Evolutionary conservation across 2,113 vertebrate genomes (phyloP), one percentile per base, ranked within the genome.

Genomic region (Scopus umbretta): DNA sequence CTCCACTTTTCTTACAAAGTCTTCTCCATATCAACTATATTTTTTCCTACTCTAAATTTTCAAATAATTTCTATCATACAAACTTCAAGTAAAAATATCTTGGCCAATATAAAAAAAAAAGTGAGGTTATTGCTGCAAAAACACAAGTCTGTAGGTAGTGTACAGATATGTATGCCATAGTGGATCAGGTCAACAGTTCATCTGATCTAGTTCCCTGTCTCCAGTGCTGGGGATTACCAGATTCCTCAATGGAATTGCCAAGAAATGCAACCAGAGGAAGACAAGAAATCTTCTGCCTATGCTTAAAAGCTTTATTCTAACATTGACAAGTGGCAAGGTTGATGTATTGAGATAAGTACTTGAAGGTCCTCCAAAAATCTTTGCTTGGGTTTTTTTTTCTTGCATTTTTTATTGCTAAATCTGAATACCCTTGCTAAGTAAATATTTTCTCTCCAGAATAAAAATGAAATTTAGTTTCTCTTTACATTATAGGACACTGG

Each of bases 111-210:
- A n/a, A n/a, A 72, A 71, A 84, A 73, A 45, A 1, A 34, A 16
- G 6, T 22, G 32, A 88, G 66, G 16, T 66, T 85, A 32, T 38
- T 81, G 6, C 30, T 85, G 53, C 42, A 91, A 80, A 75, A 32
- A 6, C 38, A 74, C 0, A 0, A 61, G 14, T 74, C 20, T 7
- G 1, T 10, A 45, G 29, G 20, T 38, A 84, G 6, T 42, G 16
- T 58, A 23, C 10, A 75, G 42, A 43, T 62, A 27, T 10, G 5
- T 53, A 11, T 66, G 29, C 5, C 13, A 4, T 32, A 43, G 3
- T 67, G 30, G 6, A 68, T 59, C 26, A 43, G 1, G 3, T 49
- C 29, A 53, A 16, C 8, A 59, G 20, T 20, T 81, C 25, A 40
- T 43, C 32, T 70, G 55, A 55, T 56, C 36, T 42, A 38, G 7